These are phyloP conservation scores for Acleris holmiana DNA, from an alignment of 2,888 invertebrate species.

Conservation along the genomic window DNA sequence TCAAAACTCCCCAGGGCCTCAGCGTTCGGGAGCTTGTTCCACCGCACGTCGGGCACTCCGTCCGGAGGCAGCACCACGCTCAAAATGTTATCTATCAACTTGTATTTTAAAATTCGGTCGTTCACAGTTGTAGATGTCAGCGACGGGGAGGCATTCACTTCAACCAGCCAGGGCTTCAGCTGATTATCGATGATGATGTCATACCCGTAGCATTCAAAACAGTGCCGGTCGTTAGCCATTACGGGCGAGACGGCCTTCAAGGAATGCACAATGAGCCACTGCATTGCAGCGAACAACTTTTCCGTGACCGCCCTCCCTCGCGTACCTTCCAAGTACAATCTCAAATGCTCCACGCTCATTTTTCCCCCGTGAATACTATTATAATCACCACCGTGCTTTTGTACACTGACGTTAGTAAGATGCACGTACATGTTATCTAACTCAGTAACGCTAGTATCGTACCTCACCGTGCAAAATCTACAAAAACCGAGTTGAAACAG, in stretches of 20 bases:
- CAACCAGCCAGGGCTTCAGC: conserved; percentile 96
- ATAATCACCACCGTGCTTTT: conserved; percentile 98
- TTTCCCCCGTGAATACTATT: conserved; percentile 97
- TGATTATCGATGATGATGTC: conserved; percentile 98
- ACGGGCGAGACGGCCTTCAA: conserved; percentile 96
- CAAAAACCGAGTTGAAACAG: conserved; percentile 97
- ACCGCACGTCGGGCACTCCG: conserved; percentile 94
- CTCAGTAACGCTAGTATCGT: conserved; percentile 94
- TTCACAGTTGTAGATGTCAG: conserved; percentile 97
- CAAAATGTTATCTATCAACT: conserved; percentile 96
- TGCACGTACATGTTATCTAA: conserved; percentile 97
- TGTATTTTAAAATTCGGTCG: conserved; percentile 96
- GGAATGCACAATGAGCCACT: conserved; percentile 96
- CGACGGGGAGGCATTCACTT: conserved; percentile 98
- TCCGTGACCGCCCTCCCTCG: conserved; percentile 95
- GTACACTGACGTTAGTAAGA: conserved; percentile 98
- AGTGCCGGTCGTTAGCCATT: conserved; percentile 96
- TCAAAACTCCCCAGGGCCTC: conserved; percentile 94
- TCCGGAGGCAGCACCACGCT: conserved; percentile 95
- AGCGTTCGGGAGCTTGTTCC: conserved; percentile 91
- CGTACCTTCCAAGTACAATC: conserved; percentile 95
- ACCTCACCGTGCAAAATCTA: conserved; percentile 97
- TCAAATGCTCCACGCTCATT: conserved; percentile 95
- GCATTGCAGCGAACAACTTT: conserved; percentile 93
- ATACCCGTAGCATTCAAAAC: conserved; percentile 97